A percentile compares a stretch with the other conserved stretches of the same genome.
Conservation (phyloP, 2,113 vertebrate genomes). For the Amphiprion percula region DNA sequence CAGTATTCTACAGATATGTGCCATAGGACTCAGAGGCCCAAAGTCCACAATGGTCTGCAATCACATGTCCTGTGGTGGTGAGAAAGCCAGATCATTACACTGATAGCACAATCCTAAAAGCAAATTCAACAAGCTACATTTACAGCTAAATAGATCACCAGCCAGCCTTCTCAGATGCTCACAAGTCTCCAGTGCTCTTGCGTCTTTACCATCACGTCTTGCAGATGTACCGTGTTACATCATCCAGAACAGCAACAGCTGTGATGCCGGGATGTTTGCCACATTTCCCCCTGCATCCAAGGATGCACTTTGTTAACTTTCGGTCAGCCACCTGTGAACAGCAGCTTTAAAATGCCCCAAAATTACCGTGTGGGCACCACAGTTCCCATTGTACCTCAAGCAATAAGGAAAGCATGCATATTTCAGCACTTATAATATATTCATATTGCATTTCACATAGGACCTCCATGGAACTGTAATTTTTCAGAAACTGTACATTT, state of each 20-base stretch:
- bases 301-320: conserved; percentile 34
- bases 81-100: not conserved
- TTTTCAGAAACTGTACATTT: conserved; percentile 43
- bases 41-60: not conserved
- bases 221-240: conserved; percentile 22
- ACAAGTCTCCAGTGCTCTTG: not conserved
- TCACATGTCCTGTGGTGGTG: not conserved
- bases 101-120: not conserved
- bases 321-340: conserved; percentile 38
- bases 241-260: conserved; percentile 23
- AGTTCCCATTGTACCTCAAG: conserved; percentile 7
- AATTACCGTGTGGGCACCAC: not conserved
- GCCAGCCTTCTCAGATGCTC: not conserved
- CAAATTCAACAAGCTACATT: not conserved
- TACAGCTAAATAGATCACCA: not conserved
- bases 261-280: conserved; percentile 45
- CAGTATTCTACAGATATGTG: not conserved
- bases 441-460: conserved; percentile 59
- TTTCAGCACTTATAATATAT: conserved; percentile 67
- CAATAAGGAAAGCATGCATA: conserved; percentile 44
- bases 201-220: conserved; percentile 14
- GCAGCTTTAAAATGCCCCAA: conserved; percentile 11
- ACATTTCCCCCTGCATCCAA: conserved; percentile 23
- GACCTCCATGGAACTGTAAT: conserved; percentile 26
- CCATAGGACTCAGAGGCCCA: not conserved